Percentiles rank a stretch among this genome's conserved stretches.
Evolutionary conservation across 2,888 invertebrate species (phyloP).

Genomic region (Drosophila prolongata): DNA sequence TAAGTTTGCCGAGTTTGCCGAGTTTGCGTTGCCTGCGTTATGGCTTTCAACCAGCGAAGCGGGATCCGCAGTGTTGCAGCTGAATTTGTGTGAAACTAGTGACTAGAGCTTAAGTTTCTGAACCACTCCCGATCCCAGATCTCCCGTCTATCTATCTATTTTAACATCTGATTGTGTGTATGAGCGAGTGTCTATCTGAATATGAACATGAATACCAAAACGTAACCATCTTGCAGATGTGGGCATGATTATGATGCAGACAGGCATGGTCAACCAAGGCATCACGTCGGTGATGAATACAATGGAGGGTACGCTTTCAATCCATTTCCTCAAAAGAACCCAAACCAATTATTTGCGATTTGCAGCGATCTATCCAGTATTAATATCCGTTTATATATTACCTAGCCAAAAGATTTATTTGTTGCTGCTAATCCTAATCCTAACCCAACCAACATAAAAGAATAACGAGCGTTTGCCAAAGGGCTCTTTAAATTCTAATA

Average conservation of each 20-base stretch:
- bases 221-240: constrained; percentile 89
- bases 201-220: constrained; percentile 44
- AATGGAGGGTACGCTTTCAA: constrained; percentile 90
- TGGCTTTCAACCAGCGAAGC: constrained; percentile 46
- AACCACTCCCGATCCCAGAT: constrained; percentile 25
- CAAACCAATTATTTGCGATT: constrained; percentile 34
- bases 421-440: constrained; percentile 74
- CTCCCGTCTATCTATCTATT: not conserved
- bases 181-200: constrained; percentile 47
- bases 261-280: constrained; percentile 97
- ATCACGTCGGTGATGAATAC: constrained; percentile 88
- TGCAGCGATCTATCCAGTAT: constrained; percentile 40
- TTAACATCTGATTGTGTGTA: constrained; percentile 36
- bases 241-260: constrained; percentile 98
- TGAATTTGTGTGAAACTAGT: constrained; percentile 30
- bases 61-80: constrained; percentile 35
- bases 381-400: constrained; percentile 43
- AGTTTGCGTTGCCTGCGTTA: constrained; percentile 54
- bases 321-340: constrained; percentile 34
- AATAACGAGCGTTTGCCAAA: constrained; percentile 13
- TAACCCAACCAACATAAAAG: constrained; percentile 24
- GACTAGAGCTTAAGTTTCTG: constrained; percentile 54
- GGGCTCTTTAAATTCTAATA: not conserved
- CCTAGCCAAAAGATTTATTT: constrained; percentile 69
- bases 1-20: constrained; percentile 57